Evolutionary conservation across 2,888 invertebrate species (phyloP).

Genomic region (Apotomis turbidana): DNA sequence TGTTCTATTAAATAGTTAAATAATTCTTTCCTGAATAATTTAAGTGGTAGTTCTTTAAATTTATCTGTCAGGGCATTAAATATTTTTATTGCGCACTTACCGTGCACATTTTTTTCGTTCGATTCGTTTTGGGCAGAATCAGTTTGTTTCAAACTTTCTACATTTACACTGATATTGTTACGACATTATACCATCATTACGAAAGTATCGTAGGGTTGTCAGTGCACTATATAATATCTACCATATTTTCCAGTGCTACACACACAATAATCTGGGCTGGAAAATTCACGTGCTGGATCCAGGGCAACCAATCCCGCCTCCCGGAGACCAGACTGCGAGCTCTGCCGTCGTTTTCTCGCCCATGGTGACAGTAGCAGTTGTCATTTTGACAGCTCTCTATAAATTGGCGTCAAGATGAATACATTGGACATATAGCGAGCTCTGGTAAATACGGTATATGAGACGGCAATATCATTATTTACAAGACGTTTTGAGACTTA

Average conservation of each 20-base stretch:
- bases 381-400: constrained; percentile 52
- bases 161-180: too few relatives aligned
- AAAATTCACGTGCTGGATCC: constrained; percentile 94
- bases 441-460: constrained; percentile 46
- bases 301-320: constrained; percentile 75
- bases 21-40: too few relatives aligned
- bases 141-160: too few relatives aligned
- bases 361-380: constrained; percentile 45
- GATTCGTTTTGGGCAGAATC: too few relatives aligned
- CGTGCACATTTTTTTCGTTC: too few relatives aligned
- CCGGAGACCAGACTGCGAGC: constrained; percentile 59
- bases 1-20: too few relatives aligned
- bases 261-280: constrained; percentile 96
- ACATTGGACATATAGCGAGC: constrained; percentile 52
- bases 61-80: too few relatives aligned
- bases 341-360: constrained; percentile 45
- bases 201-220: not conserved
- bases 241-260: constrained; percentile 89
- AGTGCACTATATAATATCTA: not conserved
- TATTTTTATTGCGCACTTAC: too few relatives aligned
- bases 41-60: too few relatives aligned
- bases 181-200: not conserved
- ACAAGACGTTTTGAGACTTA: not conserved
- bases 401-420: constrained; percentile 58
- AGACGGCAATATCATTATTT: not conserved